Base-by-base conservation (phyloP, 1,140 invertebrate species). In the Brachionus paranguensis region DNA sequence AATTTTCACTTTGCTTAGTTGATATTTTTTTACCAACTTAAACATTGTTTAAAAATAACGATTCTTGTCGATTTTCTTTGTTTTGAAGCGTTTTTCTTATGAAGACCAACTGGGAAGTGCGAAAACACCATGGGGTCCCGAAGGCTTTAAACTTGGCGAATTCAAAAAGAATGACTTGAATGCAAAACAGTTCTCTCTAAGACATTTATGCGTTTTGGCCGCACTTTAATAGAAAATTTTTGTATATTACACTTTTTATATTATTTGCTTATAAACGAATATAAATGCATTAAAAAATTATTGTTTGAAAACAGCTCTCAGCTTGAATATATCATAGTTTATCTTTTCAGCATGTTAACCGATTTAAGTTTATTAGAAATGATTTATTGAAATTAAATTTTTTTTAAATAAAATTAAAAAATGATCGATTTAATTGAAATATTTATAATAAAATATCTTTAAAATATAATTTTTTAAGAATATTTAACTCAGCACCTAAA, bases 21-120 rank as follows among this genome's bases (percentile, higher is more conserved):
- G 27, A 33, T 68, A 33, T 68, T 33, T 68, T n/a, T 68, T 68
- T 12, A 60, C n/a, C 53, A 60, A 7, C 53, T 60, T 24, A 60
- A 60, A 20, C 53, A 60, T 60, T 60, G 53, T 68, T 68, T 68
- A 24, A 37, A 68, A 68, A 33, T 68, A 68, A 68, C 65, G 65
- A 37, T 33, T 68, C 24, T 24, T 68, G 64, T 72, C 68, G 27
- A 37, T 72, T 43, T 72, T 17, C 41, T 72, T 72, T 20, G 33
- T 41, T 41, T 72, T 72, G 8, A 43, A 43, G 29, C 41, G 33
- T 41, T 43, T 72, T 72, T 41, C 12, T 41, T 43, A 41, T 17
- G 14, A 47, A 72, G 41, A 72, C 68, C 68, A 72, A 72, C 68
- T 72, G 68, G 68, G 68, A 72, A 72, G 68, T 72, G 68, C 4